Base-by-base conservation (phyloP, 2,888 invertebrate species). In the Drosophila nr. perissopoda region DNA sequence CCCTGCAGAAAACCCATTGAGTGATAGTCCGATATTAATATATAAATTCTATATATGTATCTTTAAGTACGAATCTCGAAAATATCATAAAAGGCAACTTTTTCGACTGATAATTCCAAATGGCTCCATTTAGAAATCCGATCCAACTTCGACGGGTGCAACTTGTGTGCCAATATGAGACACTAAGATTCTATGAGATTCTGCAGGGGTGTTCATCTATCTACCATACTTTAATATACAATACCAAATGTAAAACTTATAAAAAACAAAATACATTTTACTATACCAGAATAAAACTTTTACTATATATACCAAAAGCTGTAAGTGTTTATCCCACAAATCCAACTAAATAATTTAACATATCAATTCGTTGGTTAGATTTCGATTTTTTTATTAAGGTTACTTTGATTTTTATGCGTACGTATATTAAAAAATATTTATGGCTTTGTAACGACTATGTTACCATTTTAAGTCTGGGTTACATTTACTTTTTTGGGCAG, bases 331-430 rank as follows among this genome's bases (percentile, higher is more conserved):
- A 48, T 38, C 69, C 70, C 69, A 65, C 40, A n/a, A 21, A 38
- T 27, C 70, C 61, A 76, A 70, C 56, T 42, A 48, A 78, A 71
- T 74, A 49, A 71, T 58, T 61, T 67, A 54, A 52, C 67, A 49
- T 42, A 53, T 51, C 59, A 36, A 75, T 73, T 85, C 90, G 90
- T 77, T 85, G 70, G 85, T 85, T 85, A 85, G 90, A 88, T 82
- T 75, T 88, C 82, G 82, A 68, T 74, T 56, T 54, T 54, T 85
- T 89, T 82, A 83, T 78, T 78, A 65, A 54, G 76, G 71, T 78
- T 81, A 77, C 66, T 77, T 76, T 68, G 58, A 36, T 66, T 46
- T 60, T 66, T 62, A 61, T 56, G 58, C 60, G 51, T 74, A 56
- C 60, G 60, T 61, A 42, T 66, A 58, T 80, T 80, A 80, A 69